A percentile compares a stretch with the other conserved stretches of the same genome.
Conservation (phyloP, 1,140 invertebrate genomes). For the Marisa cornuarietis region DNA sequence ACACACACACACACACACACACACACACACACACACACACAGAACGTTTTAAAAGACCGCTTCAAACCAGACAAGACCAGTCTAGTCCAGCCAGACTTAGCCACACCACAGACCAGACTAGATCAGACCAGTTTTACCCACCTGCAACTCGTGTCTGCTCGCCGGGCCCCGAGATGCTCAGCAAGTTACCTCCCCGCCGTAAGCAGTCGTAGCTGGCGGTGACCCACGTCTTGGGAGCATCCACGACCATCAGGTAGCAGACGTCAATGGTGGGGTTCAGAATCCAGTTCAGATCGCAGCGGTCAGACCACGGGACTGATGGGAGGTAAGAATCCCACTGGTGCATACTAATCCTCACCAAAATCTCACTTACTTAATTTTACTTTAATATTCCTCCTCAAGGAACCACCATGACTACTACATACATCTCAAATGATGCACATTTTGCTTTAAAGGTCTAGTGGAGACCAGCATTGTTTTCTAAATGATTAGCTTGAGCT, state of each 20-base stretch:
- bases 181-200: constrained; percentile 34
- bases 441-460: too few relatives aligned
- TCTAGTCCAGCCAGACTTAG: too few relatives aligned
- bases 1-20: background rate
- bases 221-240: constrained; percentile 34
- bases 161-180: constrained; percentile 38
- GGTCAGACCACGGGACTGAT: constrained; percentile 32
- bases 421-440: too few relatives aligned
- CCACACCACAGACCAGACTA: background rate
- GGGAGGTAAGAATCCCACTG: background rate
- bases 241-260: constrained; percentile 41
- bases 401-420: too few relatives aligned
- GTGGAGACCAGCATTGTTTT: too few relatives aligned
- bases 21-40: background rate
- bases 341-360: too few relatives aligned
- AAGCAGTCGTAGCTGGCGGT: constrained; percentile 38
- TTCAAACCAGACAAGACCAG: background rate
- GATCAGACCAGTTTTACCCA: background rate
- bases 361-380: too few relatives aligned
- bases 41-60: background rate
- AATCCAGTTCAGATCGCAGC: constrained; percentile 41
- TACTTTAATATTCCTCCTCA: too few relatives aligned
- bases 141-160: constrained; percentile 52
- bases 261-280: constrained; percentile 26
- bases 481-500: too few relatives aligned